phyloP scores from a whole-genome alignment of 1,140 invertebrate species.

The Chrysopa pallens region DNA sequence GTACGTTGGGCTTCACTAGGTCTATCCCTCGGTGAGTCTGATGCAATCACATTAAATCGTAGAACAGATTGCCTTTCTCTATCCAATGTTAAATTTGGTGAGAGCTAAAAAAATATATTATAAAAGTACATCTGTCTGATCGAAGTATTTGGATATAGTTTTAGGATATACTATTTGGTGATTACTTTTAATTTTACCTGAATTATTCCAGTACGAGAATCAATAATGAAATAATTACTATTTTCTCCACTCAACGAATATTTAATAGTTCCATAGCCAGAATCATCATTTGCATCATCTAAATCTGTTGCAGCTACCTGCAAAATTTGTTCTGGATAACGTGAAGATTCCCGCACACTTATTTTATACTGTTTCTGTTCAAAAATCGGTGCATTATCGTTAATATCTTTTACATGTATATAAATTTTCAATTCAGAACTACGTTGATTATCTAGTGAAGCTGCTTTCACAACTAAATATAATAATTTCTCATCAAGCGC shows the following conservation, averaged over 20 bases:
- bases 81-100: constrained; percentile 48
- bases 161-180: too few relatives aligned
- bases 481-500: constrained; percentile 41
- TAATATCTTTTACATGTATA: constrained; percentile 52
- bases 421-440: constrained; percentile 46
- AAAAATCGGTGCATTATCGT: constrained; percentile 64
- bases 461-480: constrained; percentile 50
- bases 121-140: too few relatives aligned
- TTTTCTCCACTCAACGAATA: constrained; percentile 54
- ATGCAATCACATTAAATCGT: constrained; percentile 47
- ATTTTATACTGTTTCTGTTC: constrained; percentile 48
- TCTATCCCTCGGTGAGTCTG: constrained; percentile 47
- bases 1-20: constrained; percentile 39
- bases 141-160: too few relatives aligned
- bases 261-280: constrained; percentile 46
- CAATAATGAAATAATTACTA: constrained; percentile 48
- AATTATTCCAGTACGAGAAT: constrained; percentile 44
- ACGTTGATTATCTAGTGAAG: constrained; percentile 44
- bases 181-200: constrained; percentile 20
- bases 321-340: constrained; percentile 44
- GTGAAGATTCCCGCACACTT: constrained; percentile 47
- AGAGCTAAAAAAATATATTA: constrained; percentile 35
- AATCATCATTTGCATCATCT: constrained; percentile 42
- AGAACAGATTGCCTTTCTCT: constrained; percentile 52
- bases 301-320: constrained; percentile 49